These are phyloP conservation scores for Larimichthys crocea DNA, from an alignment of 2,113 vertebrate genomes.

Conservation along the genomic window DNA sequence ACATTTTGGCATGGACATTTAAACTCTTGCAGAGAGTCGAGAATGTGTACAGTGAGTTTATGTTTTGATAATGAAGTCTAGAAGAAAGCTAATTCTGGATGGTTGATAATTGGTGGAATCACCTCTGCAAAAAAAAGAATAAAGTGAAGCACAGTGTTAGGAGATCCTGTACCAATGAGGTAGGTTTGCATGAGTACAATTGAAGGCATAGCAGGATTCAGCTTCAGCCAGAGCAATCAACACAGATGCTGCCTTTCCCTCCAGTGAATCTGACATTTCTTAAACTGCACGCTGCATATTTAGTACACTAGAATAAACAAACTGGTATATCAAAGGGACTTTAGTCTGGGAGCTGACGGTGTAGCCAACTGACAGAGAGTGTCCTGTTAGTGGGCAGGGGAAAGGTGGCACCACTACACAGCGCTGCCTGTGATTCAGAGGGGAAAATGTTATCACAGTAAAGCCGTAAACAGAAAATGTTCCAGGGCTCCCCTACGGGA, in stretches of 20 bases:
- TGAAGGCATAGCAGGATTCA: constrained; percentile 11
- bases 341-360: constrained; percentile 71
- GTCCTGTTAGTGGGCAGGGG: constrained; percentile 72
- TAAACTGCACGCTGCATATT: constrained; percentile 59
- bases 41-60: background rate
- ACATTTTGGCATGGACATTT: background rate
- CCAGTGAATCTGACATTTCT: constrained; percentile 59
- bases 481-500: constrained; percentile 67
- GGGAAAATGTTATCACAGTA: constrained; percentile 80
- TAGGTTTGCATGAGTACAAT: constrained; percentile 1
- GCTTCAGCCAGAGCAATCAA: constrained; percentile 5
- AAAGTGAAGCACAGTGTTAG: background rate
- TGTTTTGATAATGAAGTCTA: background rate
- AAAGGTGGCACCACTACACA: constrained; percentile 73
- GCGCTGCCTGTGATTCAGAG: constrained; percentile 78
- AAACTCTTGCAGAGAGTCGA: background rate
- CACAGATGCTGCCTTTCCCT: constrained; percentile 38
- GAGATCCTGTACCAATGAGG: background rate
- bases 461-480: constrained; percentile 73
- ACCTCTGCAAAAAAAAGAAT: background rate
- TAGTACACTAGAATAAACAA: constrained; percentile 68
- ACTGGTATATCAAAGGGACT: constrained; percentile 75
- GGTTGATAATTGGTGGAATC: background rate
- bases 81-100: too few species aligned
- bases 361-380: constrained; percentile 69